Evolutionary conservation across 2,888 invertebrate genomes (phyloP).

Genomic region (Acanthosepion lycidas): DNA sequence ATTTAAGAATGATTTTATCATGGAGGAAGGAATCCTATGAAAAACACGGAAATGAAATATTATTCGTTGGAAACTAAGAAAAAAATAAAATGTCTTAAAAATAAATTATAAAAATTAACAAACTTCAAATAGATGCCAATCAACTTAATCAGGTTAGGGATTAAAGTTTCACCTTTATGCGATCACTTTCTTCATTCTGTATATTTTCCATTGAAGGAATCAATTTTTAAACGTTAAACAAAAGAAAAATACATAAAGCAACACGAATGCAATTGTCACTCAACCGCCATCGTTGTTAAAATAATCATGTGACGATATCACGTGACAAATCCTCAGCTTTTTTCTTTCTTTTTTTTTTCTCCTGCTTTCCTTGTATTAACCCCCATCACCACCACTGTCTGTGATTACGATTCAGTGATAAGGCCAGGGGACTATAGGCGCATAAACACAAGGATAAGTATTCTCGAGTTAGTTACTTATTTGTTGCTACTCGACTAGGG

Average conservation of each 20-base stretch:
- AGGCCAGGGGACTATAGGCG: no score
- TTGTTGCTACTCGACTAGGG: no score
- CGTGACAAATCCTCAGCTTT: background rate
- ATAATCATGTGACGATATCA: background rate
- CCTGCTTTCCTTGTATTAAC: background rate
- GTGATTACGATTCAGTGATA: no score
- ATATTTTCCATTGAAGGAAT: background rate
- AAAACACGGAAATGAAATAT: no score
- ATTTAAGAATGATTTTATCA: no score
- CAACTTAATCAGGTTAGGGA: background rate
- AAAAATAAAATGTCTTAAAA: no score
- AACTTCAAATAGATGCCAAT: no score
- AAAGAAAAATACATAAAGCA: background rate
- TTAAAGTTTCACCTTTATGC: background rate
- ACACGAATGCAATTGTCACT: background rate
- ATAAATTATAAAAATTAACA: no score
- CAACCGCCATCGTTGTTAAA: background rate
- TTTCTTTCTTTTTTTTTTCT: background rate
- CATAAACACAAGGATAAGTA: no score
- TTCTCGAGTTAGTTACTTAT: no score
- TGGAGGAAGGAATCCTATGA: no score
- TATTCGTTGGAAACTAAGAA: no score
- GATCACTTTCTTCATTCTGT: background rate
- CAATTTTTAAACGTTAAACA: background rate
- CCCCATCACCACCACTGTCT: background rate